A percentile compares a stretch with the other conserved stretches of the same genome.
Conservation (phyloP, 2,113 vertebrate genomes). For the Charina bottae region DNA sequence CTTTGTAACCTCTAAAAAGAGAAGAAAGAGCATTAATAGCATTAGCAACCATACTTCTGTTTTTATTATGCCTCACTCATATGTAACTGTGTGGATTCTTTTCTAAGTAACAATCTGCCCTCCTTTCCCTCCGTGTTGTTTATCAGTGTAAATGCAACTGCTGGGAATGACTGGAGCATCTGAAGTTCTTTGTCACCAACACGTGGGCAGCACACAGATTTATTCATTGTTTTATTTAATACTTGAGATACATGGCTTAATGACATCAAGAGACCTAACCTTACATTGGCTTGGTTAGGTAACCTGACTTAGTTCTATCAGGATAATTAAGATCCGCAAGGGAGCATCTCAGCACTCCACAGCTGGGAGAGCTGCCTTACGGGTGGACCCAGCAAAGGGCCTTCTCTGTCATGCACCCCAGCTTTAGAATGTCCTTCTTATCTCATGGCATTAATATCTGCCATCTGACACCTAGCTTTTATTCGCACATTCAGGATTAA, state of each 20-base stretch:
- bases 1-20: conserved; percentile 82
- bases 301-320: neutral
- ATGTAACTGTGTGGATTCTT: neutral
- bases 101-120: neutral
- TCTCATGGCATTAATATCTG: neutral
- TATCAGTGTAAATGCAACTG: neutral
- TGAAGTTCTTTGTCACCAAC: neutral
- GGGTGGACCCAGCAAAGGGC: neutral
- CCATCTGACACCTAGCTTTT: neutral
- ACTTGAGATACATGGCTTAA: neutral
- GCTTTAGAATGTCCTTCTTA: neutral
- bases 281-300: neutral
- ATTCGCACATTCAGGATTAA: neutral
- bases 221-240: neutral
- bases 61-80: neutral
- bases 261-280: neutral
- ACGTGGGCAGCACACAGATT: neutral
- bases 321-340: neutral
- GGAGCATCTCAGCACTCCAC: neutral
- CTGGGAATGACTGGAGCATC: neutral
- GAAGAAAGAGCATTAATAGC: conserved; percentile 27
- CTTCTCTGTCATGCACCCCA: neutral
- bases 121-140: neutral
- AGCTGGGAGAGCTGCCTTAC: neutral
- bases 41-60: neutral